These are phyloP conservation scores for Morpho achilles DNA, from an alignment of 2,888 invertebrate species.

Conservation along the genomic window DNA sequence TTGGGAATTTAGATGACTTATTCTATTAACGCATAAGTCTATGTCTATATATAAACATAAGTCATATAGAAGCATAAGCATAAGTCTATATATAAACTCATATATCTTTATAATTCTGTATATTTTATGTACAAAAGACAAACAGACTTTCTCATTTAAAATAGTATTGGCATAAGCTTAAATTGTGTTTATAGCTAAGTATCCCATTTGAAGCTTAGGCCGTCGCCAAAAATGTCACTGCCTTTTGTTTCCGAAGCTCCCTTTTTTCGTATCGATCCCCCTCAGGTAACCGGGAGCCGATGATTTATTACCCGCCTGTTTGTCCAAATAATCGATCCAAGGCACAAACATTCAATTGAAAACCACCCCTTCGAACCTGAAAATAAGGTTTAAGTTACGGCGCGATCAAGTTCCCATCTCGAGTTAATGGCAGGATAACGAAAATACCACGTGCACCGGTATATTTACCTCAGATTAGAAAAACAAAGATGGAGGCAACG, in stretches of 20 bases:
- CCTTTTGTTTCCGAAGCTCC: slow-evolving; percentile 58
- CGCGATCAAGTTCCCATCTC: slow-evolving; percentile 43
- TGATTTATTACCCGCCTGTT: slow-evolving; percentile 74
- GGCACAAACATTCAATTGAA: slow-evolving; percentile 36
- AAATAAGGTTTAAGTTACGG: slow-evolving; percentile 35
- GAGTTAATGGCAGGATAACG: slow-evolving; percentile 57
- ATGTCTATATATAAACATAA: no score
- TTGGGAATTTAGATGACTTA: no score
- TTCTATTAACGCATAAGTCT: no score
- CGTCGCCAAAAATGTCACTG: slow-evolving; percentile 62
- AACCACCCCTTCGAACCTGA: slow-evolving; percentile 33
- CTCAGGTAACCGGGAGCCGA: slow-evolving; percentile 71
- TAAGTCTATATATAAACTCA: no score
- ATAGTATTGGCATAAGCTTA: no score
- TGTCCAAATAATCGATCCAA: slow-evolving; percentile 74
- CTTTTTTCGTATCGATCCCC: slow-evolving; percentile 66
- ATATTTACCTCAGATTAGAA: slow-evolving; percentile 2
- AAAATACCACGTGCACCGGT: slow-evolving; percentile 48
- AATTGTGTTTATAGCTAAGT: no score
- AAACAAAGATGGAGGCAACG: background rate
- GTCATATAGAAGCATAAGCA: no score
- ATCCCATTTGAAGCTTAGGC: background rate
- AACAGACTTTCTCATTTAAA: no score
- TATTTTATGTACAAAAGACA: no score
- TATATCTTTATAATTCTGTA: no score